Conservation (phyloP, 2,113 vertebrate species). For the Callipepla californica region DNA sequence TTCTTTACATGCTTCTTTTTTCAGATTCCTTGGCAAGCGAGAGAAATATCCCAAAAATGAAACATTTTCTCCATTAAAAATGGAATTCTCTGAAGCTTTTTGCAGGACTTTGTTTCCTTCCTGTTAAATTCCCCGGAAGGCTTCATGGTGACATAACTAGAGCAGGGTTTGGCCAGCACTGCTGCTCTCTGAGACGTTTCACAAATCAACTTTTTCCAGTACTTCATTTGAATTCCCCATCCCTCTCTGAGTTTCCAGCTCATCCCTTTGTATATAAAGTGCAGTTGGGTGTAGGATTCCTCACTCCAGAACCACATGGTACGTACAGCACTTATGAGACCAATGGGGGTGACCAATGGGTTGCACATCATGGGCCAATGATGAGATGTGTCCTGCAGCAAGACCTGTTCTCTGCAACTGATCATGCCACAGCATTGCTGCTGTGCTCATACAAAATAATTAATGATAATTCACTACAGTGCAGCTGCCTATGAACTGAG, state of each 20-base stretch:
- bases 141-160: neutral
- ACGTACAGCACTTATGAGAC: neutral
- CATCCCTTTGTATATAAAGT: neutral
- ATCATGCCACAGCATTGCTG: fast-evolving
- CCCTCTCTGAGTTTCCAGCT: neutral
- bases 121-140: neutral
- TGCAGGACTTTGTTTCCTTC: neutral
- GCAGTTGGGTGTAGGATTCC: fast-evolving
- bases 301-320: neutral
- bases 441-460: neutral
- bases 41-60: neutral
- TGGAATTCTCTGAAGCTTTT: neutral
- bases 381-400: neutral
- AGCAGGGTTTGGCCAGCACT: fast-evolving
- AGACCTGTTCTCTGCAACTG: neutral
- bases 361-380: neutral
- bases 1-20: neutral
- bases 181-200: neutral
- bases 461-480: neutral
- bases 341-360: neutral
- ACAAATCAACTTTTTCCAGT: neutral
- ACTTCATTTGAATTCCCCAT: neutral
- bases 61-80: neutral
- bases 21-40: neutral
- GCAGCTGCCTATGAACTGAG: neutral